Percentiles rank a stretch among this genome's conserved stretches.
Conservation (phyloP, 2,113 vertebrate species). For the Zosterops hypoxanthus region DNA sequence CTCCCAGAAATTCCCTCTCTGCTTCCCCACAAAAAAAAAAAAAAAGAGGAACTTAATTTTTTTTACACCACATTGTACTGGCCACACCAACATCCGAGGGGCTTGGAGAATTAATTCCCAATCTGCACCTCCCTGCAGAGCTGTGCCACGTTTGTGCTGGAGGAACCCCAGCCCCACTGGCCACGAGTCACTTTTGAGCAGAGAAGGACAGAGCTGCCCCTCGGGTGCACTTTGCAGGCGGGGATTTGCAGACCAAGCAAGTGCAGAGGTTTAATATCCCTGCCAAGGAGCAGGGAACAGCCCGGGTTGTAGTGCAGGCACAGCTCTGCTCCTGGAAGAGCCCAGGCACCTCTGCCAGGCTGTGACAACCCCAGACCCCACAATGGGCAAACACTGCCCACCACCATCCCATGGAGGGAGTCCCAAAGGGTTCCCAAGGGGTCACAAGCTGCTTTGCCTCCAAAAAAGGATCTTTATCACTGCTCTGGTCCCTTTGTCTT, state of each 20-base stretch:
- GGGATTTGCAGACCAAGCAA: neutral
- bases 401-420: rapidly evolving
- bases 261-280: neutral
- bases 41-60: rapidly evolving
- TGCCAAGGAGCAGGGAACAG: neutral
- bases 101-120: neutral
- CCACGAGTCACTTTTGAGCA: rapidly evolving
- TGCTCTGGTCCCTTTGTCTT: rapidly evolving
- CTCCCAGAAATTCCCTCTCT: neutral
- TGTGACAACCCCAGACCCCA: neutral
- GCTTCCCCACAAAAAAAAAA: neutral
- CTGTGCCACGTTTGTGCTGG: rapidly evolving
- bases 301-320: rapidly evolving
- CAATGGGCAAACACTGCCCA: neutral
- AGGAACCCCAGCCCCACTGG: neutral
- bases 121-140: neutral
- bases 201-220: neutral
- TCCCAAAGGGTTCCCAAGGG: rapidly evolving
- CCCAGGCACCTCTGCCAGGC: rapidly evolving
- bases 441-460: neutral
- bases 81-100: neutral
- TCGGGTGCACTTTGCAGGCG: rapidly evolving
- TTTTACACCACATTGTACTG: rapidly evolving
- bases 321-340: neutral
- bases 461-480: neutral